A percentile compares a stretch with the other conserved stretches of the same genome.
These are phyloP conservation scores for Drosophila ficusphila DNA, from an alignment of 1,140 invertebrate species.

Conservation along the genomic window DNA sequence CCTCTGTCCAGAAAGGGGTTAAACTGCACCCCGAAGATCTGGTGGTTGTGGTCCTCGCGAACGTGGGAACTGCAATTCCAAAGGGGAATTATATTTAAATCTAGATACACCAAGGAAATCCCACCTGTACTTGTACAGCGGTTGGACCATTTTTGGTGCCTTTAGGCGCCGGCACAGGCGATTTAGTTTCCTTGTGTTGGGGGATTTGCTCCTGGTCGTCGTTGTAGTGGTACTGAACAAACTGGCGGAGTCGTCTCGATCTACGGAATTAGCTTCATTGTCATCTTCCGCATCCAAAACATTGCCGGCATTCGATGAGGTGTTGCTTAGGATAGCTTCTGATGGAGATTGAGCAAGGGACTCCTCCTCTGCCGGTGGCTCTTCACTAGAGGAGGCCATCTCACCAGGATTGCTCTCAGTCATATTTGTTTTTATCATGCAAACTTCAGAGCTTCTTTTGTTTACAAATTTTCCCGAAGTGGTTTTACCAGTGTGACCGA, in stretches of 20 bases:
- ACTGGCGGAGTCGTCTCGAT: conserved; percentile 90
- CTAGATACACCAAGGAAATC: not conserved
- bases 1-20: conserved; percentile 94
- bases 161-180: conserved; percentile 86
- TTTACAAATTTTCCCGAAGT: conserved; percentile 5
- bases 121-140: conserved; percentile 91
- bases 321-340: conserved; percentile 2
- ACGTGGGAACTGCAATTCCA: conserved; percentile 88
- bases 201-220: conserved; percentile 94
- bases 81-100: not conserved
- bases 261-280: conserved; percentile 25
- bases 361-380: conserved; percentile 9
- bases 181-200: conserved; percentile 88
- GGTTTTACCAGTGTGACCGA: conserved; percentile 29
- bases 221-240: conserved; percentile 93
- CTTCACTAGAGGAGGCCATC: conserved; percentile 3
- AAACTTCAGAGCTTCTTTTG: conserved; percentile 26
- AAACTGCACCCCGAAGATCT: conserved; percentile 97
- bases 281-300: conserved; percentile 30
- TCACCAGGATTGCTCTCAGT: conserved; percentile 24
- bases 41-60: conserved; percentile 97
- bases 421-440: not conserved
- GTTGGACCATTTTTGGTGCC: conserved; percentile 88
- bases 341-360: conserved; percentile 10
- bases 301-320: conserved; percentile 4